phyloP scores from a whole-genome alignment of 2,888 invertebrate genomes.

The Melinaea menophilus region DNA sequence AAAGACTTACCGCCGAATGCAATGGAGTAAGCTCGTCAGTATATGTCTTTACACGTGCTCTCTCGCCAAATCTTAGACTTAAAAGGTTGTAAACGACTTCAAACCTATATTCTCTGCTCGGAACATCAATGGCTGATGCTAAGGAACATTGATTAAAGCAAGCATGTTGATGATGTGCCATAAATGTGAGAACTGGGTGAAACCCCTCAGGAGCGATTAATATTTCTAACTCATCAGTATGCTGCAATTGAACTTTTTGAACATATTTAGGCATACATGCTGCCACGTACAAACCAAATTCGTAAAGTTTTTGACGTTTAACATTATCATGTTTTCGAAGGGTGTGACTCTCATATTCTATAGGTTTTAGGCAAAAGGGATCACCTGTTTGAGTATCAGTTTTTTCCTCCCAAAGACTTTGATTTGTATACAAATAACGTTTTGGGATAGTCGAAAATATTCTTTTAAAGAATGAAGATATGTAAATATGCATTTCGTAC shows the following conservation, averaged over 20 bases:
- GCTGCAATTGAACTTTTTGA: slow-evolving; percentile 64
- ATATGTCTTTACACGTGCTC: slow-evolving; percentile 58
- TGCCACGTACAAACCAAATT: slow-evolving; percentile 66
- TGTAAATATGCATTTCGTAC: neutral
- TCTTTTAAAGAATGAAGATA: slow-evolving; percentile 12
- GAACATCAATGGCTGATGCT: slow-evolving; percentile 64
- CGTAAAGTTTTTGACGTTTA: slow-evolving; percentile 56
- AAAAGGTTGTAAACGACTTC: slow-evolving; percentile 59
- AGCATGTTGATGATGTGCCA: slow-evolving; percentile 61
- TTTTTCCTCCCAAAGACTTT: slow-evolving; percentile 21
- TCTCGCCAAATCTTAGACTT: slow-evolving; percentile 52
- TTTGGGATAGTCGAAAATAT: slow-evolving; percentile 8
- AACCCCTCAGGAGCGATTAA: slow-evolving; percentile 60
- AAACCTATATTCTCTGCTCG: slow-evolving; percentile 57
- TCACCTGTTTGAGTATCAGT: slow-evolving; percentile 38
- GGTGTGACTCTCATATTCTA: slow-evolving; percentile 47
- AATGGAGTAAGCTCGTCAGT: slow-evolving; percentile 67
- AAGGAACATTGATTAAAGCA: slow-evolving; percentile 56
- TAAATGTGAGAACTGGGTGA: slow-evolving; percentile 53
- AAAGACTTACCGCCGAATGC: slow-evolving; percentile 52
- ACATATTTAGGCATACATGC: slow-evolving; percentile 66
- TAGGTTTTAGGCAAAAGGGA: slow-evolving; percentile 50
- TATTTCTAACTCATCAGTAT: slow-evolving; percentile 62
- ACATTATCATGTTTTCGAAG: slow-evolving; percentile 55
- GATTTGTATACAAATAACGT: slow-evolving; percentile 25